Base-by-base conservation (phyloP, 2,888 invertebrate species). In the Orthosia cruda region DNA sequence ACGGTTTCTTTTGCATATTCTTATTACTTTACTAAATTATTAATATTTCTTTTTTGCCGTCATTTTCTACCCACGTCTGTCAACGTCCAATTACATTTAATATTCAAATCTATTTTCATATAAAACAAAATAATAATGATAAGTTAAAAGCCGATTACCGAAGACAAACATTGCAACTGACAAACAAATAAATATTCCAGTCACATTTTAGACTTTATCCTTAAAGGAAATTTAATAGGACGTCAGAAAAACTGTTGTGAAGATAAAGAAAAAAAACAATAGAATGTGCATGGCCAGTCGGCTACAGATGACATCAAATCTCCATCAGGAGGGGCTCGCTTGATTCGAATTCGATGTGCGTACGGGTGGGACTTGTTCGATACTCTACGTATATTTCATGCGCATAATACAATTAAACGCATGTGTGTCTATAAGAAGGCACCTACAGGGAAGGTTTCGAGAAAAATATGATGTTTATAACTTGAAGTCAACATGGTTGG, bases 261-360 rank as follows among this genome's bases (percentile, higher is more conserved):
- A 71, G 49, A 58, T 32, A 71, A 62, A 81, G 66, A 81, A 73
- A 73, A 73, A 81, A 78, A 80, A 77, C 73, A 83, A 76, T 78
- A 74, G 74, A 76, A 81, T 80, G 85, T 76, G 74, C 76, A 81
- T 76, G 74, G 88, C 76, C 77, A 72, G 79, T 84, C 73, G 67
- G 83, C 76, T 83, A 87, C 88, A 89, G 89, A 90, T 89, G 92
- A 92, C 92, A 95, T 95, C 94, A 95, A 94, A 95, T 92, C 89
- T 92, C 94, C 94, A 94, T 95, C 94, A 94, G 88, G 90, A 77
- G 89, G 90, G 90, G 87, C 55, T 71, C 18, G 87, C 87, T 91
- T 93, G 94, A 94, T 95, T 90, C 92, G 91, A 94, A 94, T 95
- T 94, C 94, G 84, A 95, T 94, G 90, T 92, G 93, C 93, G 94